Evolutionary conservation across 2,888 invertebrate genomes (phyloP).

Genomic region (Linnaemya vulpina): DNA sequence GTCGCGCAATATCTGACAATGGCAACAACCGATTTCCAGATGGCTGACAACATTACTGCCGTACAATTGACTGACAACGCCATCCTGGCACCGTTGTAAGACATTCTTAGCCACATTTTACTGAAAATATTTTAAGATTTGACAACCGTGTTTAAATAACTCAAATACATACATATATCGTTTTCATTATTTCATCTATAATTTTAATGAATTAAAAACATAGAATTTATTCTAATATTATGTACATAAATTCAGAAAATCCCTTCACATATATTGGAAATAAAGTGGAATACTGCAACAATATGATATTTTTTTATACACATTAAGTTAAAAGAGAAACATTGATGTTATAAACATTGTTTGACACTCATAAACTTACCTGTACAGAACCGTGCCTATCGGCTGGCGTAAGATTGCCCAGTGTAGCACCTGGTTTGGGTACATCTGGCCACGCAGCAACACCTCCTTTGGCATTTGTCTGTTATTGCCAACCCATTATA

Average conservation of each 20-base stretch:
- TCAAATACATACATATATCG: no score
- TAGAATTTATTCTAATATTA: slow-evolving; percentile 11
- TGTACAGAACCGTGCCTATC: slow-evolving; percentile 99
- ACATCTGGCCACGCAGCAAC: slow-evolving; percentile 93
- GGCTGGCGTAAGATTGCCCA: slow-evolving; percentile 95
- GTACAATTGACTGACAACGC: no score
- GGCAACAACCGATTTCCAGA: no score
- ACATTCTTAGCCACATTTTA: no score
- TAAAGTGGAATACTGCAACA: slow-evolving; percentile 1
- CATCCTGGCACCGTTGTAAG: no score
- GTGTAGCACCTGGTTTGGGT: slow-evolving; percentile 90
- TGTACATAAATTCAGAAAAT: slow-evolving; percentile 10
- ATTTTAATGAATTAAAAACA: slow-evolving; percentile 6
- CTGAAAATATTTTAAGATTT: no score
- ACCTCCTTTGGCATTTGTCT: slow-evolving; percentile 87
- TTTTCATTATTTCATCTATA: no score
- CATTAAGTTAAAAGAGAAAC: slow-evolving; percentile 66
- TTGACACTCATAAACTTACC: slow-evolving; percentile 85
- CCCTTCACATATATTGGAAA: slow-evolving; percentile 33
- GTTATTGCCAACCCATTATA: slow-evolving; percentile 58
- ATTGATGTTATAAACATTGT: slow-evolving; percentile 24
- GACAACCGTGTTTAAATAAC: no score
- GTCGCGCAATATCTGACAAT: no score
- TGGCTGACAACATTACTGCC: no score
- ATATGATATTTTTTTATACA: slow-evolving; percentile 3